Evolutionary conservation across 2,113 vertebrate genomes (phyloP), one percentile per base, ranked within the genome.

Genomic region (Anarrhichthys ocellatus): DNA sequence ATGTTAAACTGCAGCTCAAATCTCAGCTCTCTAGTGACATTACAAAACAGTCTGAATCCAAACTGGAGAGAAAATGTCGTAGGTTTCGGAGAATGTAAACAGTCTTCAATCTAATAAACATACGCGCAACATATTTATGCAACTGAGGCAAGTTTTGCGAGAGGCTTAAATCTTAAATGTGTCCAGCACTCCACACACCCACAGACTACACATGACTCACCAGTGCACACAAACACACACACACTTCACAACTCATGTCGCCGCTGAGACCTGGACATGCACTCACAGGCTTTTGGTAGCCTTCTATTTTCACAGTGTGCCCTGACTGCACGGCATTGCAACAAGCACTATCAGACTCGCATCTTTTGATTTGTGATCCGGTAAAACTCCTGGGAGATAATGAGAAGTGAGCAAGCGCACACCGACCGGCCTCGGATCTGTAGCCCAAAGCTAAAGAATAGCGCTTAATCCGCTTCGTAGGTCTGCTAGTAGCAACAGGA

Each of bases 401-500:
- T 90, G 78, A 92, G 54, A 80, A 82, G 79, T 68, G 67, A 74
- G 83, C 75, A 70, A 77, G 27, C 36, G 11, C 5, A 69, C 32
- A 63, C 63, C 42, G 32, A 81, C 29, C 64, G 52, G 29, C 66
- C 73, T 48, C 71, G 61, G 54, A 90, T 92, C 36, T 87, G 78
- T 87, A 81, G 89, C 93, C 90, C 38, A 0, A 54, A 92, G 92
- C 86, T 83, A 91, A 76, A 85, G 76, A 91, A 93, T 91, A 77
- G 14, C 20, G 22, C 76, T 84, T 83, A 15, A 85, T 93, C 84
- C 86, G 83, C 79, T 50, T 8, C 3, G 6, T 77, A 65, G 62
- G 40, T 81, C 73, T 80, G 73, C 78, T 82, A 63, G 27, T 75
- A 73, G 84, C 87, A 91, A 87, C 87, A 78, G 34, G 69, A 93